phyloP scores from a whole-genome alignment of 2,888 invertebrate genomes.

The Drosophila macrospina region DNA sequence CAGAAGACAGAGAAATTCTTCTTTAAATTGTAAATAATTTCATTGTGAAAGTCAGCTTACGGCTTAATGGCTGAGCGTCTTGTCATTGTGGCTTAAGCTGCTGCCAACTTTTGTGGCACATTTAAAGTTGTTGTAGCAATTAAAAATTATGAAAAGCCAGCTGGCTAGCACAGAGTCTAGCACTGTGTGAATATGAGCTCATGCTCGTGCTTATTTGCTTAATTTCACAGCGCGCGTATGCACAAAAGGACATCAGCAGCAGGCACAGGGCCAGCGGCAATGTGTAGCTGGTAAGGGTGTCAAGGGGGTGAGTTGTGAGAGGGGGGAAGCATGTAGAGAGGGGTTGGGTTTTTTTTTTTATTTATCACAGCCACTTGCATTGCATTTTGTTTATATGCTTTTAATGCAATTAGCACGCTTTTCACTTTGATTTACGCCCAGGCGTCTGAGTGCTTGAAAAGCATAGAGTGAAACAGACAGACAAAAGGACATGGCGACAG shows the following conservation, averaged over 20 bases:
- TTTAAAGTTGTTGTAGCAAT: conserved; percentile 60
- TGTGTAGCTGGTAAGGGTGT: not conserved
- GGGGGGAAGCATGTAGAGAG: too few relatives aligned
- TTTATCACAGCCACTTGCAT: conserved; percentile 79
- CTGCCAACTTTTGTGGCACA: conserved; percentile 25
- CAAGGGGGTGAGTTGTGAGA: too few relatives aligned
- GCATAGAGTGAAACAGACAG: conserved; percentile 38
- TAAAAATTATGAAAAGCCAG: conserved; percentile 56
- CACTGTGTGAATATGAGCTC: conserved; percentile 18
- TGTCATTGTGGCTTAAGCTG: conserved; percentile 3
- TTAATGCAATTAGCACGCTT: conserved; percentile 82
- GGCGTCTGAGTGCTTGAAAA: conserved; percentile 61
- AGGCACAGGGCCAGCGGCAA: conserved; percentile 29
- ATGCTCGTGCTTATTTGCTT: conserved; percentile 74
- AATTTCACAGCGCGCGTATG: conserved; percentile 74
- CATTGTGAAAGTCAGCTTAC: not conserved
- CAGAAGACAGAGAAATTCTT: not conserved
- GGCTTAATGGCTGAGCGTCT: conserved; percentile 2
- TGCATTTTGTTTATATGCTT: conserved; percentile 81
- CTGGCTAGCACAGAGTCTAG: too few relatives aligned
- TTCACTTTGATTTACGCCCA: conserved; percentile 80
- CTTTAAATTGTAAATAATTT: not conserved
- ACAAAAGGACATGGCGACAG: conserved; percentile 26
- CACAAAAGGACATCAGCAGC: conserved; percentile 65
- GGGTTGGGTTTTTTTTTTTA: conserved; percentile 55